Evolutionary conservation across 2,113 vertebrate species (phyloP), one percentile per base, ranked within the genome.

Genomic region (Malurus elegans): DNA sequence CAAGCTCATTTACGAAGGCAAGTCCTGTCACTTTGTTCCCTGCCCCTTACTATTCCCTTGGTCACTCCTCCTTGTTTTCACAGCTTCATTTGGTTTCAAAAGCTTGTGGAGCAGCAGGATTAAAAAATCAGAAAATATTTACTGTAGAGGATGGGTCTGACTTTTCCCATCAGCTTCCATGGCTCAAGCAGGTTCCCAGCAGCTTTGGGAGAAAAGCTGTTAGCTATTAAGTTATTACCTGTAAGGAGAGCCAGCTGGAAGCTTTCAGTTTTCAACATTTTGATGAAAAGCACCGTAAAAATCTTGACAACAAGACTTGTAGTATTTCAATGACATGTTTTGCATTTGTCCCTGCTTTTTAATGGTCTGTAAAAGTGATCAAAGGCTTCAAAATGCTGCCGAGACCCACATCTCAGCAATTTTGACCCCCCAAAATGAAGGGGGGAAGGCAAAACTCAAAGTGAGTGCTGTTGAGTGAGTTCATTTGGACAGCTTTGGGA

Each of bases 181-280:
- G 61, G 83, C 92, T 94, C 88, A 66, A 88, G 82, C 82, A 76
- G 56, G 86, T 95, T 93, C 87, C 71, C 71, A 92, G 81, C 80
- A 95, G 86, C 86, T 95, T 87, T 92, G 92, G 89, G 70, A 93
- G 69, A 95, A 94, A 92, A 95, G 89, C 80, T 96, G 91, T 91
- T 95, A 95, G 84, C 93, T 91, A 94, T 92, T 91, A 95, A 97
- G 93, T 92, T 95, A 93, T 95, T 95, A 96, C 94, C 95, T 95
- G 94, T 95, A 87, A 85, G 66, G 53, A 95, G 66, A 92, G 91
- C 83, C 94, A 93, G 95, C 93, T 96, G 93, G 92, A 95, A 91
- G 89, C 91, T 92, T 96, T 92, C 89, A 45, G 91, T 86, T 97
- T 95, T 96, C 95, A 95, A 92, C 69, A 84, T 95, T 96, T 95